A percentile compares a stretch with the other conserved stretches of the same genome.
Conservation (phyloP, 1,140 invertebrate genomes). For the Drosophila sucinea region DNA sequence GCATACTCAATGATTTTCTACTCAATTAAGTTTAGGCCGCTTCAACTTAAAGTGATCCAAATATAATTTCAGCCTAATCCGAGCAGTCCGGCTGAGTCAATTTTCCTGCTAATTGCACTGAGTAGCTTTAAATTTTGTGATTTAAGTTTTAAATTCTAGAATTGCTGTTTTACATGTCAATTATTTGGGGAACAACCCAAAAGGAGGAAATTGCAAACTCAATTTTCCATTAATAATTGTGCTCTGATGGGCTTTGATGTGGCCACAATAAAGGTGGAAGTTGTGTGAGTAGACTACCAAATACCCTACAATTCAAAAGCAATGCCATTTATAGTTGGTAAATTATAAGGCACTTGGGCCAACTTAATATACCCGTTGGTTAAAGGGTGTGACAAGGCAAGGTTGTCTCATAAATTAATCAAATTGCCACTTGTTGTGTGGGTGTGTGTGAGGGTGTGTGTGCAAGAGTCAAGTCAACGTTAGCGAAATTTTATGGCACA, state of each 20-base stretch:
- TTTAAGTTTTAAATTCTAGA: not conserved
- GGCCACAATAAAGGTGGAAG: not conserved
- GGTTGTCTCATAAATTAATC: slow-evolving; percentile 46
- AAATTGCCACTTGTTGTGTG: slow-evolving; percentile 51
- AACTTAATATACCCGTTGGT: not conserved
- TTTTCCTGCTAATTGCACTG: not conserved
- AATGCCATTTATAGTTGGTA: not conserved
- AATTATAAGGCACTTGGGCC: slow-evolving; percentile 4
- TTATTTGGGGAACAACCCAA: not conserved
- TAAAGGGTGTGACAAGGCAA: slow-evolving; percentile 2
- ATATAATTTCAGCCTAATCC: not conserved
- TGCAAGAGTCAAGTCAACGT: slow-evolving; percentile 9
- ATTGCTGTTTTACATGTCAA: slow-evolving; percentile 7
- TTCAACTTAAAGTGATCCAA: not conserved
- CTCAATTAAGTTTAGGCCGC: slow-evolving; percentile 5
- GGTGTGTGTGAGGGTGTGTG: slow-evolving; percentile 4
- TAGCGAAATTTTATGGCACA: slow-evolving; percentile 15
- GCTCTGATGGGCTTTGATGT: slow-evolving; percentile 28
- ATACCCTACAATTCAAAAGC: not conserved
- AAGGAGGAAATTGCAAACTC: slow-evolving; percentile 9
- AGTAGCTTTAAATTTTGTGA: no score
- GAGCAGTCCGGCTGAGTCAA: not conserved
- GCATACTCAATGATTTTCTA: slow-evolving; percentile 4
- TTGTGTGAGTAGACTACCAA: not conserved
- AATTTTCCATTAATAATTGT: slow-evolving; percentile 32